phyloP scores from a whole-genome alignment of 2,888 invertebrate species.

The Rhimphoctona megacephalus region DNA sequence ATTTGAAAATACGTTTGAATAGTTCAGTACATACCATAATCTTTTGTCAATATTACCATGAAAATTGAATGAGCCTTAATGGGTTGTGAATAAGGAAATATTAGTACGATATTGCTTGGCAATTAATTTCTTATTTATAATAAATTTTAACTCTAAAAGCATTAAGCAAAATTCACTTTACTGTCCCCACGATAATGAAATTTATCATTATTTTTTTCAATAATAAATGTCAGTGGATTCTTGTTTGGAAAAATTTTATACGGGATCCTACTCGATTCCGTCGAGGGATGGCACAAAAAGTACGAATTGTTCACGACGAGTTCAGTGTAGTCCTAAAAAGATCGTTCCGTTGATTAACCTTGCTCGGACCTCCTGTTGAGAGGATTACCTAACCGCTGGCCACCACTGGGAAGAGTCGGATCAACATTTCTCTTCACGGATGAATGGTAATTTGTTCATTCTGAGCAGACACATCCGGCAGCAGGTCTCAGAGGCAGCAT shows the following conservation, averaged over 20 bases:
- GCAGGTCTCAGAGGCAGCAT: conserved; percentile 33
- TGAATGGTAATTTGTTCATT: conserved; percentile 52
- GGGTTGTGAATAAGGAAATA: not conserved
- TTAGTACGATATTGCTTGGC: too few relatives aligned
- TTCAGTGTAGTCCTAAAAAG: conserved; percentile 31
- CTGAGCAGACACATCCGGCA: conserved; percentile 39
- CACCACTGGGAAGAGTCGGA: conserved; percentile 12
- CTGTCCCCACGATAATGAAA: not conserved
- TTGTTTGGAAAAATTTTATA: not conserved
- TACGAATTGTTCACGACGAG: conserved; percentile 21
- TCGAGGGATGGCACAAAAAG: conserved; percentile 32
- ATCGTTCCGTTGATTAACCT: conserved; percentile 55
- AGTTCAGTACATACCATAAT: not conserved
- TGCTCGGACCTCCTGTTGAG: conserved; percentile 35
- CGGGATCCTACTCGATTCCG: not conserved
- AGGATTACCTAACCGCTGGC: conserved; percentile 34
- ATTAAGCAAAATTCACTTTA: not conserved
- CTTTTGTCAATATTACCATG: not conserved
- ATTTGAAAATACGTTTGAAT: not conserved
- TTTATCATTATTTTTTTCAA: not conserved
- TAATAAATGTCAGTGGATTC: not conserved
- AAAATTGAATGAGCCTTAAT: not conserved
- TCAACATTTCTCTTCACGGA: conserved; percentile 40
- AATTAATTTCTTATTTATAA: too few relatives aligned
- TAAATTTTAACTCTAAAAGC: not conserved